These are phyloP conservation scores for Thysanoteuthis rhombus DNA, from an alignment of 2,888 invertebrate species.

Conservation along the genomic window DNA sequence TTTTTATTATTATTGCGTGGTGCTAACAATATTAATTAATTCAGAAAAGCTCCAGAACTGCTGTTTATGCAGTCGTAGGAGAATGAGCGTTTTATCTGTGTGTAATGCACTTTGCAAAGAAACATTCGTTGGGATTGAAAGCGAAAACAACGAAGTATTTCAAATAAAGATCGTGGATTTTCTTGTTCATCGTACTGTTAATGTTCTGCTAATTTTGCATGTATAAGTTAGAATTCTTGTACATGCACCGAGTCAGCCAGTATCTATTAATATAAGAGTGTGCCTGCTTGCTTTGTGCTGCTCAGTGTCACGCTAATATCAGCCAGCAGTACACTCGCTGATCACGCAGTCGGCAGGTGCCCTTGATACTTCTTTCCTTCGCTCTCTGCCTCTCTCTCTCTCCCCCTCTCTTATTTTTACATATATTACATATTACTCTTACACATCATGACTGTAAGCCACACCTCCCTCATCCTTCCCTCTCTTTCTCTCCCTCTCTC, in stretches of 20 bases:
- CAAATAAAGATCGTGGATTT: neutral
- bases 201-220: neutral
- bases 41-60: too few relatives aligned
- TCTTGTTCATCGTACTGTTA: neutral
- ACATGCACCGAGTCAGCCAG: neutral
- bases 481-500: neutral
- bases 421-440: neutral
- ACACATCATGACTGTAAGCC: neutral
- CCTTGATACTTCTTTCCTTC: neutral
- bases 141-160: neutral
- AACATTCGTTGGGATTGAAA: neutral
- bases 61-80: too few relatives aligned
- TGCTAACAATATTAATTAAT: too few relatives aligned
- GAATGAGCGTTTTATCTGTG: too few relatives aligned
- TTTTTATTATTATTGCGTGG: too few relatives aligned
- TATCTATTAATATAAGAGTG: neutral
- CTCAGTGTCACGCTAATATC: neutral
- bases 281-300: neutral
- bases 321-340: neutral
- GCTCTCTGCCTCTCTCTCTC: neutral
- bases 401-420: neutral
- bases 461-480: neutral
- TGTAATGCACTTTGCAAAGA: neutral
- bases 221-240: neutral
- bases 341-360: slow-evolving; percentile 15